Conservation (phyloP, 2,888 invertebrate species). For the Agrilus biguttatus region DNA sequence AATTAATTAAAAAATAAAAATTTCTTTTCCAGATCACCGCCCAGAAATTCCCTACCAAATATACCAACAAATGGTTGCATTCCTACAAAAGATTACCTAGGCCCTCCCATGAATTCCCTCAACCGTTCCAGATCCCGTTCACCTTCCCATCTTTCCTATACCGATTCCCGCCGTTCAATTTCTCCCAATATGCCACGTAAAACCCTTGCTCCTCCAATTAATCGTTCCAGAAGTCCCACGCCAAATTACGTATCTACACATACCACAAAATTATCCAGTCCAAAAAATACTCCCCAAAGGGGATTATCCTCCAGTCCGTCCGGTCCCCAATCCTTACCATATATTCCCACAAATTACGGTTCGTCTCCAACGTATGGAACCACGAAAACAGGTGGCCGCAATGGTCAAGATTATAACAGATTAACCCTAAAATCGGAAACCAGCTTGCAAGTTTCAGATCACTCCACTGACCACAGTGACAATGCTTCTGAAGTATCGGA, state of each 20-base stretch:
- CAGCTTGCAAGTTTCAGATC: slow-evolving; percentile 19
- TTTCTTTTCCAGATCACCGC: slow-evolving; percentile 30
- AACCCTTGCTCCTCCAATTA: slow-evolving; percentile 19
- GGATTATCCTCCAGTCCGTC: slow-evolving; percentile 1
- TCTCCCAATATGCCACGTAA: slow-evolving; percentile 28
- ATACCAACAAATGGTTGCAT: slow-evolving; percentile 10
- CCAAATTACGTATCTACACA: slow-evolving; percentile 38
- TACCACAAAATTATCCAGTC: slow-evolving; percentile 18
- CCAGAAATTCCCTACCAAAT: slow-evolving; percentile 14
- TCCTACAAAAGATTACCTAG: slow-evolving; percentile 18
- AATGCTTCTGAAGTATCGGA: slow-evolving; percentile 76
- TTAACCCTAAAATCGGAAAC: slow-evolving; percentile 32
- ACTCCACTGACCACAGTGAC: slow-evolving; percentile 45
- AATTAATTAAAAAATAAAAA: too few relatives aligned
- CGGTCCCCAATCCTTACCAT: slow-evolving; percentile 10
- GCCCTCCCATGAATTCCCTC: slow-evolving; percentile 30
- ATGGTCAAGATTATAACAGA: slow-evolving; percentile 30
- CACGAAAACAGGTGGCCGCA: slow-evolving; percentile 34
- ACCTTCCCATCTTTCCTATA: slow-evolving; percentile 20
- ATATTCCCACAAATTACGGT: slow-evolving; percentile 10
- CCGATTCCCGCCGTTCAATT: slow-evolving; percentile 20
- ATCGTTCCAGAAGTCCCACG: slow-evolving; percentile 36
- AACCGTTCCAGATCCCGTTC: slow-evolving; percentile 28
- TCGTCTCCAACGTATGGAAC: slow-evolving; percentile 13
- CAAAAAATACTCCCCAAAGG: slow-evolving; percentile 14